Evolutionary conservation across 64 coral and sea anemone genomes (phyloP), one percentile per base, ranked within the genome.

Genomic region (Dendronephthya gigantea): DNA sequence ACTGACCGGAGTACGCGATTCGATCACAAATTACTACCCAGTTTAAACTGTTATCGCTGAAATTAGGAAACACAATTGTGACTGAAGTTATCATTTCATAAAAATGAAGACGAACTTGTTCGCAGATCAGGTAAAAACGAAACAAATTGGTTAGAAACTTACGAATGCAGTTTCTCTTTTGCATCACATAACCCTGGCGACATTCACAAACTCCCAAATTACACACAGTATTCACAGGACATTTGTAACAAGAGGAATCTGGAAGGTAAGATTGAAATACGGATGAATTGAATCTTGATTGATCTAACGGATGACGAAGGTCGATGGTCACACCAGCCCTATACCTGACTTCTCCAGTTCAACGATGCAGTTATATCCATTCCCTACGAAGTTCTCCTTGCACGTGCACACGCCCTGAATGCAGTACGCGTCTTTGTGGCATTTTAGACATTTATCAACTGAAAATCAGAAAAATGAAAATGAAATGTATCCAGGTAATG

Each of bases 371-470:
- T 79, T 79, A 9, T 79, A 79, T 14, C 72, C 72, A 79, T 79
- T 79, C 36, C 72, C 72, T 1, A 36, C 72, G 36, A 79, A 79
- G 15, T 39, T 39, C 36, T 79, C 72, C 36, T 79, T 79, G 36
- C 72, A 79, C 29, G 33, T 79, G 36, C 72, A 79, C 2, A 79
- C 72, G 17, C 72, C 72, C 36, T 79, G 1, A 34, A 79, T 39
- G 17, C 72, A 79, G 2, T 29, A 29, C 10, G 72, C 72, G 37
- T 79, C 72, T 34, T 79, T 29, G 29, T 79, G 72, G 72, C 72
- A 79, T 79, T 79, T 79, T 33, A 39, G 15, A 79, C 72, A 79
- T 79, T 79, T 79, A 79, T 79, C 72, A 8, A 79, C 72, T 79
- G 36, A 34, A 62, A 79, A 79, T 12, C 14, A 79, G 9, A 79